A percentile compares a stretch with the other conserved stretches of the same genome.
Evolutionary conservation across 1,140 invertebrate species (phyloP).

Genomic region (Bombus vancouverensis): DNA sequence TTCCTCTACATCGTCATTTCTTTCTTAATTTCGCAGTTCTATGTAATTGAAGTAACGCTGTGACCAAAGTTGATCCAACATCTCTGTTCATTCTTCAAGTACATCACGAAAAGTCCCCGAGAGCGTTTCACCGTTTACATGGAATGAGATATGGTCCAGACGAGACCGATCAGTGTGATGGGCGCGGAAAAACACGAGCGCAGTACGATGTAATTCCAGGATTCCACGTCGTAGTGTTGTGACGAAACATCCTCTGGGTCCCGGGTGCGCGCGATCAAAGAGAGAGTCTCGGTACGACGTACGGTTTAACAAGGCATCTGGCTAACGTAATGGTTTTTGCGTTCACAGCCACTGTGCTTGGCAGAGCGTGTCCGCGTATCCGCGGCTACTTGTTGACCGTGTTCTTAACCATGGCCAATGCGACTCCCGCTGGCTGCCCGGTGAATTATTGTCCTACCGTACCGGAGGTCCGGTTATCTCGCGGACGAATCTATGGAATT

Average conservation of each 20-base stretch:
- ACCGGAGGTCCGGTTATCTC: constrained; percentile 71
- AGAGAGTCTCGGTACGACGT: neutral
- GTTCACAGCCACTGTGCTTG: constrained; percentile 51
- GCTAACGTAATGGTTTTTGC: constrained; percentile 68
- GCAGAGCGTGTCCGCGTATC: constrained; percentile 65
- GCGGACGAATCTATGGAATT: constrained; percentile 74
- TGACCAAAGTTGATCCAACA: neutral
- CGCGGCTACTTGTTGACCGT: constrained; percentile 76
- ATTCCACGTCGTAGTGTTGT: neutral
- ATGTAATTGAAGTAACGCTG: neutral
- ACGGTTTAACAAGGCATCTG: constrained; percentile 53
- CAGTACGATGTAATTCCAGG: neutral
- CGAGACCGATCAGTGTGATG: neutral
- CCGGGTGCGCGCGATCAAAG: constrained; percentile 9
- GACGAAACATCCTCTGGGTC: neutral
- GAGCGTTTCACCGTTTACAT: neutral
- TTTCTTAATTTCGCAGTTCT: too few species aligned
- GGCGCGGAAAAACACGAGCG: neutral
- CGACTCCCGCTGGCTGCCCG: constrained; percentile 44
- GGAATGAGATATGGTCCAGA: neutral
- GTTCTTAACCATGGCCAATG: constrained; percentile 64
- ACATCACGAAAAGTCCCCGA: neutral
- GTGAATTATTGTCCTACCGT: constrained; percentile 75
- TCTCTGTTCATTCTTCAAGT: neutral
- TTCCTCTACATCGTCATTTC: too few species aligned